phyloP scores from a whole-genome alignment of 2,888 invertebrate genomes.

The Phaonia tiefii region DNA sequence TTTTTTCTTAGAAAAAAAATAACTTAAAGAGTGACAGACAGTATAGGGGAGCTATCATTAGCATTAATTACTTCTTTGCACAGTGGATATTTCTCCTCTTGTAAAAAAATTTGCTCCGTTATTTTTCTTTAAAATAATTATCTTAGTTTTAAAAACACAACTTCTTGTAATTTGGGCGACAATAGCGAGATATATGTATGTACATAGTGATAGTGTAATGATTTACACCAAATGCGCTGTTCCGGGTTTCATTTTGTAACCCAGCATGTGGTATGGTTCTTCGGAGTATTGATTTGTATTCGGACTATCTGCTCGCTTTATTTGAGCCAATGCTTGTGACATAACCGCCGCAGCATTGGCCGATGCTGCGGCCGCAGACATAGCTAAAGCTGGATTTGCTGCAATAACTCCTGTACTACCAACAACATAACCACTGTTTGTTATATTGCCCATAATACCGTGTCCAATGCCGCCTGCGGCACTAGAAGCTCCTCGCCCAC shows the following conservation, averaged over 20 bases:
- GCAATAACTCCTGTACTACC: neutral
- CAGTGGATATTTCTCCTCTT: neutral
- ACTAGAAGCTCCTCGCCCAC: conserved; percentile 85
- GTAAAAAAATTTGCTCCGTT: neutral
- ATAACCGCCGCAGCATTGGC: conserved; percentile 68
- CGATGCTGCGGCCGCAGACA: conserved; percentile 57
- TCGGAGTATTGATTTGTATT: conserved; percentile 77
- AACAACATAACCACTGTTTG: conserved; percentile 73
- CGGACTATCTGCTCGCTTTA: conserved; percentile 83
- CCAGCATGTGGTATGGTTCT: conserved; percentile 89
- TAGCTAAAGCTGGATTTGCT: conserved; percentile 35
- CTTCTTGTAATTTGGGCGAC: conserved; percentile 23
- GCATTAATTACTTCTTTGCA: neutral
- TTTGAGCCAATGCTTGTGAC: conserved; percentile 73
- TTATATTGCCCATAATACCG: conserved; percentile 84
- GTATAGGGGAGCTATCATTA: too few relatives aligned
- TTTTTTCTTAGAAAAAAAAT: too few relatives aligned
- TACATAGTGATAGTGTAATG: too few relatives aligned
- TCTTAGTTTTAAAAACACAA: conserved; percentile 65
- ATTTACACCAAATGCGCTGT: conserved; percentile 58
- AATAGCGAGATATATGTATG: too few relatives aligned
- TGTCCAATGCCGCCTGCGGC: conserved; percentile 34
- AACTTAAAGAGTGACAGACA: too few relatives aligned
- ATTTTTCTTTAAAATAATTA: neutral
- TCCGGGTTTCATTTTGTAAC: conserved; percentile 74